Conservation (phyloP, 2,888 invertebrate genomes). For the Cremastinae sp. region DNA sequence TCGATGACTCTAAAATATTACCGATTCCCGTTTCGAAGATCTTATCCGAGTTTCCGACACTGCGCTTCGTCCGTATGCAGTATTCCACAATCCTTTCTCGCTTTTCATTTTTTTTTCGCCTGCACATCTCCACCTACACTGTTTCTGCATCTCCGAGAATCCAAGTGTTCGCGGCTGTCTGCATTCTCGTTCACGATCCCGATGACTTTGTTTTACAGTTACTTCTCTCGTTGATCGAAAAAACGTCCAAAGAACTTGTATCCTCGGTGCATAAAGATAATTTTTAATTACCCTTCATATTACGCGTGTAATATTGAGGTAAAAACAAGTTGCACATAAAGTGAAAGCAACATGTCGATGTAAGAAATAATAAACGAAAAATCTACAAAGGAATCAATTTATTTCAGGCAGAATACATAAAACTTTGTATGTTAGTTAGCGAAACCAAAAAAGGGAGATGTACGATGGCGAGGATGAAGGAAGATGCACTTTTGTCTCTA, state of each 20-base stretch:
- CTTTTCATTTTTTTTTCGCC: conserved; percentile 52
- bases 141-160: conserved; percentile 54
- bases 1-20: conserved; percentile 79
- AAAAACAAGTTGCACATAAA: too few relatives aligned
- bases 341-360: too few relatives aligned
- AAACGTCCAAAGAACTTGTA: neutral
- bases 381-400: too few relatives aligned
- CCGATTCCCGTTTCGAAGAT: conserved; percentile 76
- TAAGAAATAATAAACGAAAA: too few relatives aligned
- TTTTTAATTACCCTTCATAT: too few relatives aligned
- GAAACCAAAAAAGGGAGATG: neutral
- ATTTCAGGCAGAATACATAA: too few relatives aligned
- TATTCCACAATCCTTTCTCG: conserved; percentile 63
- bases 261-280: too few relatives aligned
- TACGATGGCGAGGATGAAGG: conserved; percentile 26
- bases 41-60: conserved; percentile 72
- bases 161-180: conserved; percentile 66
- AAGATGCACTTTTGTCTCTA: conserved; percentile 67
- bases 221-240: neutral
- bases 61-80: conserved; percentile 70
- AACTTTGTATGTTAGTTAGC: too few relatives aligned
- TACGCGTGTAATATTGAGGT: too few relatives aligned
- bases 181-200: conserved; percentile 31
- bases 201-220: conserved; percentile 60
- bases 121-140: conserved; percentile 53